Evolutionary conservation across 2,888 invertebrate genomes (phyloP).

Genomic region (Aphelenchoides bicaudatus): DNA sequence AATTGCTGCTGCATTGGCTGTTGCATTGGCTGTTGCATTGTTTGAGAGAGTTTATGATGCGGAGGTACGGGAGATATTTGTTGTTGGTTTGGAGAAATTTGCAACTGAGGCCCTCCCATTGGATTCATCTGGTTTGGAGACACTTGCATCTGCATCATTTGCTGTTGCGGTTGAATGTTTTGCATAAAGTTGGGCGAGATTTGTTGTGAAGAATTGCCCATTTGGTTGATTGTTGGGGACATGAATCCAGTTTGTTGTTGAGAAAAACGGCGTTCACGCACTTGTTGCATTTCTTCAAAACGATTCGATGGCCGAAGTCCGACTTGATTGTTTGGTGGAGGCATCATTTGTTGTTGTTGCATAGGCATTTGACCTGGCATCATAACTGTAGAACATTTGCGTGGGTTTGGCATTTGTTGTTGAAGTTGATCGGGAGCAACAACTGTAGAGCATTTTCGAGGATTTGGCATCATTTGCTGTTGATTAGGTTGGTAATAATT

Average conservation of each 20-base stretch:
- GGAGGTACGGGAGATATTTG: no score
- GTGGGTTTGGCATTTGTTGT: constrained; percentile 16
- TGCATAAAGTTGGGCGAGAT: no score
- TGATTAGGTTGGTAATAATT: no score
- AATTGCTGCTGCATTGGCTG: no score
- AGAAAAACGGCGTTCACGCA: no score
- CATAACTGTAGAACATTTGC: constrained; percentile 7
- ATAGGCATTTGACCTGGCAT: not conserved
- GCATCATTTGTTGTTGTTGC: not conserved
- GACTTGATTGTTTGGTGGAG: not conserved
- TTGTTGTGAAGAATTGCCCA: no score
- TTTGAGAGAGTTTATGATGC: no score
- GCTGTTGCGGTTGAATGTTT: constrained; percentile 4
- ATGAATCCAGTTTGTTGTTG: no score
- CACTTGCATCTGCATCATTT: not conserved
- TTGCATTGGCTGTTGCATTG: no score
- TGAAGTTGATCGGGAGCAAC: constrained; percentile 7
- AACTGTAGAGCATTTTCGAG: constrained; percentile 6
- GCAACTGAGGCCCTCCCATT: not conserved
- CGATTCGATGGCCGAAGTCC: no score
- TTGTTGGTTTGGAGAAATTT: constrained; percentile 13
- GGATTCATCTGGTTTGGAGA: constrained; percentile 1
- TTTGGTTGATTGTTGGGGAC: no score
- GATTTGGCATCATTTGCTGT: constrained; percentile 2
- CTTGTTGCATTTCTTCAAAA: no score